These are phyloP conservation scores for Tineola bisselliella DNA, from an alignment of 2,888 invertebrate species.

Conservation along the genomic window DNA sequence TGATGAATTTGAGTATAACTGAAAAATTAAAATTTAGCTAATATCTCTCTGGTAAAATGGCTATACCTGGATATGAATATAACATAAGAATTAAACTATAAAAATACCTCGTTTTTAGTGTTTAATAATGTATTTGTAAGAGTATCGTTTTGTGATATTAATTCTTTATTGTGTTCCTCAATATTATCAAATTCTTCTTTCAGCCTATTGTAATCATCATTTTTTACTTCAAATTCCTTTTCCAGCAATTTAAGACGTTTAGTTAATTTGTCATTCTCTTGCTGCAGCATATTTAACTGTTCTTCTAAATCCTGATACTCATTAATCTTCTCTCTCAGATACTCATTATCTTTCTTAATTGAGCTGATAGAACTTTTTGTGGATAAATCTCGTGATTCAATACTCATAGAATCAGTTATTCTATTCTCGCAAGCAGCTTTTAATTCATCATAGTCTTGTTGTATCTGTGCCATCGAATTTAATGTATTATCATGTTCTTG, in stretches of 20 bases:
- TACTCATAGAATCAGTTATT: conserved; percentile 18
- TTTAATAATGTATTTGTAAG: conserved; percentile 33
- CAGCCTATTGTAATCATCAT: conserved; percentile 29
- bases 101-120: conserved; percentile 37
- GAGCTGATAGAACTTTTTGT: background rate
- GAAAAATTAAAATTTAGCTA: background rate
- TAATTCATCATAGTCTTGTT: conserved; percentile 2
- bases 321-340: background rate
- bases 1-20: background rate
- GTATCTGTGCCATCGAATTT: background rate
- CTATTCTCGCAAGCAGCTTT: conserved; percentile 21
- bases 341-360: background rate
- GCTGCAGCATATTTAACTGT: background rate
- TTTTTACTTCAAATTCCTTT: background rate
- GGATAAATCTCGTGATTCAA: background rate
- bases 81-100: background rate
- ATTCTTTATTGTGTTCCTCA: conserved; percentile 11
- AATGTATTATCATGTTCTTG: conserved; percentile 16
- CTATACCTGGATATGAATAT: too few relatives aligned
- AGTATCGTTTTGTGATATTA: conserved; percentile 30
- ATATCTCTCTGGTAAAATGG: background rate
- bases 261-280: background rate
- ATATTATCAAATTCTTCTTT: conserved; percentile 27
- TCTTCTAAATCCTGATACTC: background rate
- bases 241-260: background rate